These are phyloP conservation scores for Acanthurus lineatus DNA, from an alignment of 2,797 vertebrate genomes.

Conservation along the genomic window DNA sequence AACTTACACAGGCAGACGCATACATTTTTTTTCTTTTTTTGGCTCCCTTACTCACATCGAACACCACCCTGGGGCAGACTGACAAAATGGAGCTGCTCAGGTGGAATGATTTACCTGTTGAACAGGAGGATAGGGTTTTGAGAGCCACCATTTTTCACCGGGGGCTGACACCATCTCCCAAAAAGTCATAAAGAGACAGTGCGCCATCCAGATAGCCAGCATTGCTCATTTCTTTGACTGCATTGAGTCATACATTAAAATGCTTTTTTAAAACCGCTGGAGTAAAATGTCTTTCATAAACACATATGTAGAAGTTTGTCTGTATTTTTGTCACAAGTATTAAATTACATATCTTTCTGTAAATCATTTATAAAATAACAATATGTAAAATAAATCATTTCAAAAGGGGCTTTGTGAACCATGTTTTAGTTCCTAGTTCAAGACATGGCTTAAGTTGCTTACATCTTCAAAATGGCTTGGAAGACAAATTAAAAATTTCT, in stretches of 20 bases:
- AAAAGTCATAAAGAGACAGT: slow-evolving; percentile 69
- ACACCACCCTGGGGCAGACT: slow-evolving; percentile 43
- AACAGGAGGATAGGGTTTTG: slow-evolving; percentile 62
- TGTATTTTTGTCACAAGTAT: background rate
- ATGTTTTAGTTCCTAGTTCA: background rate
- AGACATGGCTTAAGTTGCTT: background rate
- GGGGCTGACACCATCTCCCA: slow-evolving; percentile 63
- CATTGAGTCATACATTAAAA: slow-evolving; percentile 37
- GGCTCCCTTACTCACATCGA: slow-evolving; percentile 27
- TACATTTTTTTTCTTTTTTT: slow-evolving; percentile 3
- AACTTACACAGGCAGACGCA: slow-evolving; percentile 5
- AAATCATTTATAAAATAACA: background rate
- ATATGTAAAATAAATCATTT: background rate
- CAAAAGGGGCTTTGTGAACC: no score
- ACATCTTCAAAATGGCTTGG: background rate
- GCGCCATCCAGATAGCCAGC: slow-evolving; percentile 49
- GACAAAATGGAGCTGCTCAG: slow-evolving; percentile 69
- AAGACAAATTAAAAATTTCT: background rate
- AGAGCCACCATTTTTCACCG: slow-evolving; percentile 70
- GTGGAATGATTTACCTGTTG: slow-evolving; percentile 77
- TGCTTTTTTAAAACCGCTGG: slow-evolving; percentile 30
- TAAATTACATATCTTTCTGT: background rate
- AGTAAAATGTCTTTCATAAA: slow-evolving; percentile 63
- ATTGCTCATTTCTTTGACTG: slow-evolving; percentile 67
- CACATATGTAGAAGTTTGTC: slow-evolving; percentile 18